Base-by-base conservation (phyloP, 2,113 vertebrate genomes). In the Chloroceryle aenea region DNA sequence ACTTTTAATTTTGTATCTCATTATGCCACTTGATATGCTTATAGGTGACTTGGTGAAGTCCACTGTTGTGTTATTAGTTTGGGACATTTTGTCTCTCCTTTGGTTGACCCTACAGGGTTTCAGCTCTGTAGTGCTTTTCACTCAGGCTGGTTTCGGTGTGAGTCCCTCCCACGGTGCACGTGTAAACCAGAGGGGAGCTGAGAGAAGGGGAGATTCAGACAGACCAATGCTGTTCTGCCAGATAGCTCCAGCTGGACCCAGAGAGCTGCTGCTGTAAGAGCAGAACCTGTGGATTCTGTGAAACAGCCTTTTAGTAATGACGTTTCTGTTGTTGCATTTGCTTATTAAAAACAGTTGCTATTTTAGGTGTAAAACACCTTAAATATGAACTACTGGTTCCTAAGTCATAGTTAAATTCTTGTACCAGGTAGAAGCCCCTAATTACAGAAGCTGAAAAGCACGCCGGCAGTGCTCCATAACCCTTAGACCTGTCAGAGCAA, bases 121-220 rank as follows among this genome's bases (percentile, higher is more conserved):
- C 25, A 80, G 8, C 25, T 71, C 43, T n/a, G 0, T 14, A 22
- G 22, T 58, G 29, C 52, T 67, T 56, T 80, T 66, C 27, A 45
- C 8, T 66, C 12, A 8, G 27, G 11, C 27, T 80, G 16, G 32
- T 75, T 85, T 50, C 80, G 56, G 25, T 80, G 32, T n/a, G 36
- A 43, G 26, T 42, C 13, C 25, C 48, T 23, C 30, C 43, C 25
- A 8, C 32, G 23, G 30, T 36, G 7, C 10, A 5, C 0, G 0
- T 22, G 21, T 80, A 45, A 71, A 71, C 9, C 23, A 40, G 68
- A 17, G 0, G 0, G 21, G 6, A 36, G 36, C 47, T 55, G 36
- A 74, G 36, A 67, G 17, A 45, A 20, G 52, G 19, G 38, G 19
- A 45, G 17, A 12, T 76, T 67, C 6, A 42, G 29, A 10, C 14